Evolutionary conservation across 92 coral and sea anemone species (phyloP), one percentile per base, ranked within the genome.

Genomic region (Chrysogorgia sp.): DNA sequence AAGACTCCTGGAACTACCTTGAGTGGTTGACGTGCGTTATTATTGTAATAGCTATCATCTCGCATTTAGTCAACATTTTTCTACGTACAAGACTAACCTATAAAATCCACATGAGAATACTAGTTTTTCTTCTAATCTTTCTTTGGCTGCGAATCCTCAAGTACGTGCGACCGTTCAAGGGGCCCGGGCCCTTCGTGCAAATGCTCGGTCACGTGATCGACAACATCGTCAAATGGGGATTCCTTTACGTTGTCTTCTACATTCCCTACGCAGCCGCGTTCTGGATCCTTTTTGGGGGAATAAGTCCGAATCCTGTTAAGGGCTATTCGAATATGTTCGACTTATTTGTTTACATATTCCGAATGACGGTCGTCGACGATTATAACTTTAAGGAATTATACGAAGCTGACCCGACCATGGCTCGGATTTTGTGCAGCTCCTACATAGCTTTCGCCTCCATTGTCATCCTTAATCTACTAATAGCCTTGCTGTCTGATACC

Each of bases 401-500:
- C 12, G 70, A 65, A n/a, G 93, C 83, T 20, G 89, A 93, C 32
- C 96, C 98, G 4, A 58, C 88, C 47, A 93, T 93, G 98, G 82
- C 98, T 31, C 90, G 92, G 74, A 87, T 93, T 50, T 86, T 93
- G 34, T 93, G 98, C 71, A 96, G 98, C n/a, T 91, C 98, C 8
- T 93, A 93, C 84, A 88, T 93, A n/a, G 98, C 96, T 4, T 75
- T 89, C 52, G 92, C 98, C 25, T 92, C 97, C 0, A 82, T 93
- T 40, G 84, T 91, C 30, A 91, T 96, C 66, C 74, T 93, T 10
- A 93, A 93, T 76, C 84, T 93, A 23, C 88, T 93, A 58, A 93
- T 93, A 58, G 98, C 98, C n/a, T 52, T 93, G 48, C 90, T 93
- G 88, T 93, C 98, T n/a, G 98, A 91, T 67, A 93, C 98, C 0